Percentiles rank a stretch among this genome's conserved stretches.
phyloP scores from a whole-genome alignment of 2,797 vertebrate genomes.

The Clarias fuscus region DNA sequence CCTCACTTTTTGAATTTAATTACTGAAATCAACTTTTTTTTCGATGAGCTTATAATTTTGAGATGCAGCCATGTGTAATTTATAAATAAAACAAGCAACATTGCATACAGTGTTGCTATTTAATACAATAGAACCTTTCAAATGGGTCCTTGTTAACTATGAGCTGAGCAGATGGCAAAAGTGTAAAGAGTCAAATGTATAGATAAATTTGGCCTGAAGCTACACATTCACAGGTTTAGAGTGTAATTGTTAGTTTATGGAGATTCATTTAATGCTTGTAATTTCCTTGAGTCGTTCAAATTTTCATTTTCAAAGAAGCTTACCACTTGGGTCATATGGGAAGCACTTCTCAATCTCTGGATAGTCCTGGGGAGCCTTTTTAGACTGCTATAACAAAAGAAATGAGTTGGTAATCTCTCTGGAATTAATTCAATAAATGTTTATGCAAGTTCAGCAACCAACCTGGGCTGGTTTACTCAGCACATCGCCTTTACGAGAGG shows the following conservation, averaged over 20 bases:
- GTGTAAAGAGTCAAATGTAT: not conserved
- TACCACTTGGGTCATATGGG: conserved; percentile 58
- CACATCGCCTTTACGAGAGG: conserved; percentile 27
- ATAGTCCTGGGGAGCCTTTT: conserved; percentile 34
- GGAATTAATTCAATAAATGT: not conserved
- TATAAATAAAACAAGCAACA: too few relatives aligned
- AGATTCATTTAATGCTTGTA: not conserved
- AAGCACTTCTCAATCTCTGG: conserved; percentile 60
- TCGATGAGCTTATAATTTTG: too few relatives aligned
- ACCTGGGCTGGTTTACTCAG: conserved; percentile 49
- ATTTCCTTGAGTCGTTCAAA: not conserved
- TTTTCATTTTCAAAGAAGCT: not conserved
- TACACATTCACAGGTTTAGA: not conserved
- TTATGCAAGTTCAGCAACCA: not conserved
- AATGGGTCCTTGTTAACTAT: too few relatives aligned
- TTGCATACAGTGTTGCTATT: too few relatives aligned
- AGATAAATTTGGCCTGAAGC: not conserved
- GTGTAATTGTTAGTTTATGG: not conserved
- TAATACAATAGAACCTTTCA: too few relatives aligned
- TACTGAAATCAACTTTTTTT: too few relatives aligned
- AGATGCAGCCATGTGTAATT: too few relatives aligned
- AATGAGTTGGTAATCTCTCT: not conserved
- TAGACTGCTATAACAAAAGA: conserved; percentile 17
- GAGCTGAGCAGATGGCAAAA: not conserved
- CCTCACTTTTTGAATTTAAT: too few relatives aligned